A percentile compares a stretch with the other conserved stretches of the same genome.
Evolutionary conservation across 2,888 invertebrate species (phyloP).

Genomic region (Philhelius pedissequus): DNA sequence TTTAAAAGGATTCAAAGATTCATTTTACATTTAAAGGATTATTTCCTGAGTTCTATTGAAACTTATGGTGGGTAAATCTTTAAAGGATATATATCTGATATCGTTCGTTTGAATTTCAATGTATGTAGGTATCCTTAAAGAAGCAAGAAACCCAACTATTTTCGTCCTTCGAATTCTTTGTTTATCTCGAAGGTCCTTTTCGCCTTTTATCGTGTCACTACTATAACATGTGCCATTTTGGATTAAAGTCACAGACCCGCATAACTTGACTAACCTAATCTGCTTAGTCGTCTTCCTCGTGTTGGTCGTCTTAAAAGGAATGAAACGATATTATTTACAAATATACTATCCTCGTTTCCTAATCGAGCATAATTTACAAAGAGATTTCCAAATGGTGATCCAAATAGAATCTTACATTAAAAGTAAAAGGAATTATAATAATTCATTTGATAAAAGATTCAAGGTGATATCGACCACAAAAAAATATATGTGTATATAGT

Average conservation of each 20-base stretch:
- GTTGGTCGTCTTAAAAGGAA: not conserved
- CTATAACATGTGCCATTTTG: slow-evolving; percentile 31
- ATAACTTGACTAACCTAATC: slow-evolving; percentile 16
- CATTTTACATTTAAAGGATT: not conserved
- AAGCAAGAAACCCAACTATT: slow-evolving; percentile 18
- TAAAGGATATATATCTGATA: not conserved
- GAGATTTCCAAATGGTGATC: not conserved
- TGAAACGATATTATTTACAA: slow-evolving; percentile 1
- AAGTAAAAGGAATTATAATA: slow-evolving; percentile 27
- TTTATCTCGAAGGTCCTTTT: slow-evolving; percentile 30
- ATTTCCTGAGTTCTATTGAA: not conserved
- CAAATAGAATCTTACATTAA: not conserved
- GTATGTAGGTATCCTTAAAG: not conserved
- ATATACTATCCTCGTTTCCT: not conserved
- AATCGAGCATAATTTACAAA: slow-evolving; percentile 26
- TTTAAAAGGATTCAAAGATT: not conserved
- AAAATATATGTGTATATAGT: no score
- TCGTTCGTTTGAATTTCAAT: not conserved
- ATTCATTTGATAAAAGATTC: slow-evolving; percentile 22
- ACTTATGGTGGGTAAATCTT: not conserved
- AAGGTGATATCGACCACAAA: slow-evolving; percentile 22
- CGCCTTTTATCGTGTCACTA: slow-evolving; percentile 17
- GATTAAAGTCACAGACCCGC: slow-evolving; percentile 15
- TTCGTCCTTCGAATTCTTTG: slow-evolving; percentile 14
- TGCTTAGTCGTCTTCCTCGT: no score